A percentile compares a stretch with the other conserved stretches of the same genome.
Evolutionary conservation across 1,140 invertebrate species (phyloP).

Genomic region (Drosophila athabasca): DNA sequence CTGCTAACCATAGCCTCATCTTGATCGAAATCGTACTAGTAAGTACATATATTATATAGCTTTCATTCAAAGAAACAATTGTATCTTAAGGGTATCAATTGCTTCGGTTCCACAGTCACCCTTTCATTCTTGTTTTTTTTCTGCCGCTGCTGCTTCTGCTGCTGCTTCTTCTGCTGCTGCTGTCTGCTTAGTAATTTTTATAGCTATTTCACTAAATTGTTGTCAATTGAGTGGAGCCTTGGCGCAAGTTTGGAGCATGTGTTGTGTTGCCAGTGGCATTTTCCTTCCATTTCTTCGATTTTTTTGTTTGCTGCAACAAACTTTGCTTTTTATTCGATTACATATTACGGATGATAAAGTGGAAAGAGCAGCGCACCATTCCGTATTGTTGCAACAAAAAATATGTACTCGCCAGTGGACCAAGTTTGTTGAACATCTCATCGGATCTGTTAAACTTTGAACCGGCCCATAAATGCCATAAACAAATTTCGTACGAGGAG

Average conservation of each 20-base stretch:
- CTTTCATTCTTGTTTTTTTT: no score
- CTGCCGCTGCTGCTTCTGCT: conserved; percentile 12
- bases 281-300: neutral
- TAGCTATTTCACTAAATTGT: conserved; percentile 64
- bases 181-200: conserved; percentile 54
- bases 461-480: conserved; percentile 14
- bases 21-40: no score
- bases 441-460: conserved; percentile 39
- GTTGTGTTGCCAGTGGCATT: conserved; percentile 30
- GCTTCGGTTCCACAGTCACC: no score
- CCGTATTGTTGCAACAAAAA: conserved; percentile 20
- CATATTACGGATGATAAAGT: conserved; percentile 23
- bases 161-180: conserved; percentile 7
- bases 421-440: conserved; percentile 20
- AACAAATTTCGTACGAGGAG: conserved; percentile 25
- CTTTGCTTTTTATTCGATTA: conserved; percentile 33
- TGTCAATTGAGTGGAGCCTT: conserved; percentile 61
- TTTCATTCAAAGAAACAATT: no score
- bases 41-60: no score
- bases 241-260: conserved; percentile 49
- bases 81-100: no score
- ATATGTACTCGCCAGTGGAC: neutral
- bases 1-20: no score
- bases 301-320: conserved; percentile 7
- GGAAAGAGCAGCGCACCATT: neutral